Base-by-base conservation (phyloP, 2,113 vertebrate genomes). In the Acrocephalus arundinaceus region DNA sequence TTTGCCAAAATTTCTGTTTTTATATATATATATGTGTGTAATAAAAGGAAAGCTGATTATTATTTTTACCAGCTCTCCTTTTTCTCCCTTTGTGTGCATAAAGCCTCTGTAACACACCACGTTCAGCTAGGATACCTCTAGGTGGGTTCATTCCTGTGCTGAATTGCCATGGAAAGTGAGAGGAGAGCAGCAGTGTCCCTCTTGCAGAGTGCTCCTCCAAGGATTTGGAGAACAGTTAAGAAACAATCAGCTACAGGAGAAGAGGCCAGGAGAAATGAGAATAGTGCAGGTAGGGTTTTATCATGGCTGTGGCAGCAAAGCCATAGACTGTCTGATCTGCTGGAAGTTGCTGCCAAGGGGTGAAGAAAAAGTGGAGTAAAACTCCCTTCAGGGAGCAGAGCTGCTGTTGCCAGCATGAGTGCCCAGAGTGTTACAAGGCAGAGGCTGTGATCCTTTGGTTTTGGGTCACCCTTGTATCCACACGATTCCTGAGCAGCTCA, bases 321-420 rank as follows among this genome's bases (percentile, higher is more conserved):
- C 3, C 10, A 1, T 0, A 5, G 10, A 0, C 15, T 41, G 21
- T 18, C 11, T n/a, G 35, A 35, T 6, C 37, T 30, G 65, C 59
- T 33, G 59, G 63, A 46, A 62, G 30, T 12, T 58, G 48, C 31
- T 21, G 48, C 25, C 17, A n/a, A 1, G 20, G 33, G 21, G 18
- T 33, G 54, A 91, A 73, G 78, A 21, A 6, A 25, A 77, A 33
- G 46, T 11, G 54, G 49, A 73, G 57, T 3, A 3, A 45, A 73
- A 35, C 6, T 68, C 41, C 21, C 15, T 6, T 2, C 0, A 8
- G 49, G 51, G 31, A 88, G 57, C 7, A 2, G 66, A 79, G 55
- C 52, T 89, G 71, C 77, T 91, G 35, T 43, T 28, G 24, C 23
- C 48, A 52, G 37, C 31, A 20, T 0, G 1, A 79, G 25, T 25